phyloP scores from a whole-genome alignment of 2,113 vertebrate genomes.

The Cyphomyrus discorhynchus region DNA sequence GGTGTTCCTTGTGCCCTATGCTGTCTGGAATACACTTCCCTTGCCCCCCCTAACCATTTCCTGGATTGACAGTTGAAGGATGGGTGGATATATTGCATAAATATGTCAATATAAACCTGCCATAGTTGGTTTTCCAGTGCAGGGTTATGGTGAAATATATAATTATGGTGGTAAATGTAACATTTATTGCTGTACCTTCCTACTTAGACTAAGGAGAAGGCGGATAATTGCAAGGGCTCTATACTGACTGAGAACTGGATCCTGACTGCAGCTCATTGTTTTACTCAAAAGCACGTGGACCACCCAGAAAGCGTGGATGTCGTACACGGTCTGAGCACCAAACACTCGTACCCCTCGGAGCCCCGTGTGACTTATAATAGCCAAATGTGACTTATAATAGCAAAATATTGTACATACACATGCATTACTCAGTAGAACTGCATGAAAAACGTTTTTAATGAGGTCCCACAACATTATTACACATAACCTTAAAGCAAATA shows the following conservation, averaged over 20 bases:
- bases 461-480: neutral
- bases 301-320: neutral
- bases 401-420: neutral
- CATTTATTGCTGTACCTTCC: neutral
- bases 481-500: neutral
- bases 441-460: neutral
- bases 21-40: neutral
- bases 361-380: neutral
- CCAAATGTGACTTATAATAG: too few relatives aligned
- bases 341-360: neutral
- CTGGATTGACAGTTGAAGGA: neutral
- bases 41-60: neutral
- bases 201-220: rapidly evolving
- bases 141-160: neutral
- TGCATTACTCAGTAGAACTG: neutral
- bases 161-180: neutral
- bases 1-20: neutral
- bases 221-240: conserved; percentile 62
- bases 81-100: neutral
- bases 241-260: conserved; percentile 67
- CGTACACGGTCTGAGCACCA: conserved; percentile 40
- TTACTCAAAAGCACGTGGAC: conserved; percentile 31
- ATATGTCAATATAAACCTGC: neutral
- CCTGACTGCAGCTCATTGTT: conserved; percentile 78
- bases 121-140: neutral